Conservation (phyloP, 2,797 vertebrate species). For the Darevskia nairensis region DNA sequence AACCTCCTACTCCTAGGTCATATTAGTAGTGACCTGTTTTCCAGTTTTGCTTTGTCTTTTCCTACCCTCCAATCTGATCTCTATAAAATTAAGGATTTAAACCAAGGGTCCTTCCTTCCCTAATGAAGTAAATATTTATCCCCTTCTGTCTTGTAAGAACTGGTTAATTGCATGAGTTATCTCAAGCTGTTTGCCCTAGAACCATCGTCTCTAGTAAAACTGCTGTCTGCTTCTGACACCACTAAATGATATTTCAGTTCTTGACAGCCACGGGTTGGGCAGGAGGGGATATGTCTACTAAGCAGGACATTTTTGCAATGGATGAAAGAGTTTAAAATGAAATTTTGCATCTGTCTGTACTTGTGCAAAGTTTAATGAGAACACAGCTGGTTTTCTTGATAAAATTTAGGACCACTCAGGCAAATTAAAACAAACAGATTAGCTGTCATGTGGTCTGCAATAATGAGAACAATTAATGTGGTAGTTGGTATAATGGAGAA, state of each 20-base stretch:
- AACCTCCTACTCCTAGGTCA: neutral
- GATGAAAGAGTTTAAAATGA: conserved; percentile 17
- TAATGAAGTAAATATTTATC: conserved; percentile 14
- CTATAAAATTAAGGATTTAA: neutral
- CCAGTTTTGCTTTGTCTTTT: neutral
- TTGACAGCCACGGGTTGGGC: neutral
- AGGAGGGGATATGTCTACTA: neutral
- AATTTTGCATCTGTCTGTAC: neutral
- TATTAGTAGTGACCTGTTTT: neutral
- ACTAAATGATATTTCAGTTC: conserved; percentile 19
- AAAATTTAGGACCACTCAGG: neutral
- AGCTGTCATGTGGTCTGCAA: conserved; percentile 7
- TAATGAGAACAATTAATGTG: conserved; percentile 27
- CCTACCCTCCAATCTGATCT: neutral
- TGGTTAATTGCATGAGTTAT: conserved; percentile 13
- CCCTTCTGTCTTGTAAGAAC: neutral
- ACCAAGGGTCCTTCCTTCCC: neutral
- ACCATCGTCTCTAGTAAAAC: neutral
- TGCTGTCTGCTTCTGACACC: conserved; percentile 1
- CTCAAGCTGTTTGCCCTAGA: conserved; percentile 9
- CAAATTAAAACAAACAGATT: conserved; percentile 8
- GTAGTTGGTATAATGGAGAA: conserved; percentile 7
- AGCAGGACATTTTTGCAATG: neutral
- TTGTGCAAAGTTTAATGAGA: conserved; percentile 25
- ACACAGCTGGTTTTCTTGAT: conserved; percentile 14